Evolutionary conservation across 2,888 invertebrate genomes (phyloP).

Genomic region (Drosophila anomalipes): DNA sequence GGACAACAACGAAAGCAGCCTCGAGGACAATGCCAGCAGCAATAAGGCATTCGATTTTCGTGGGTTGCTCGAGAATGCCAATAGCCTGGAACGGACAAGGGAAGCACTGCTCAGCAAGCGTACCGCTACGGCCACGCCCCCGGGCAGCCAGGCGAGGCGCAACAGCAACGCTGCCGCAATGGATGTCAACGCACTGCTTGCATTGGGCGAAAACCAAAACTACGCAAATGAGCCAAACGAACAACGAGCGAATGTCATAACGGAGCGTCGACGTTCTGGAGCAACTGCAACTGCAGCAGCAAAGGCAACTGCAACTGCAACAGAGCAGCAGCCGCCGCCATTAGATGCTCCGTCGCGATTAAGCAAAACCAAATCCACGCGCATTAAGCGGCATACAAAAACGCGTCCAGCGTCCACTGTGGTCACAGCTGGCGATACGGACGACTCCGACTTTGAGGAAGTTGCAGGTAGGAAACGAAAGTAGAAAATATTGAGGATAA

Average conservation of each 20-base stretch:
- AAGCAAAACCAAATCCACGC: constrained; percentile 80
- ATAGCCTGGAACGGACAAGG: constrained; percentile 88
- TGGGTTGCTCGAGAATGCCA: constrained; percentile 88
- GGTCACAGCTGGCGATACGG: constrained; percentile 84
- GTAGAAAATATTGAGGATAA: constrained; percentile 53
- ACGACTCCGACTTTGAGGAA: constrained; percentile 91
- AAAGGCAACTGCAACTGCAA: constrained; percentile 1
- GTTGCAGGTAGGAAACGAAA: constrained; percentile 87
- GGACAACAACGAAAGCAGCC: constrained; percentile 77
- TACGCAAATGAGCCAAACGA: constrained; percentile 61
- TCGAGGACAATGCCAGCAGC: constrained; percentile 60
- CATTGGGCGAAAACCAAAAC: constrained; percentile 87
- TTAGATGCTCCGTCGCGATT: constrained; percentile 71
- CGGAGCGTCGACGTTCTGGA: constrained; percentile 27
- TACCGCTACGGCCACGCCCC: constrained; percentile 44
- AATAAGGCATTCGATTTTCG: constrained; percentile 78
- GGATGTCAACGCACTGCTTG: constrained; percentile 88
- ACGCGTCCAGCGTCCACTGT: constrained; percentile 80
- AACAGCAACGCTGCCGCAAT: constrained; percentile 73
- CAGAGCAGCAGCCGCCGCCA: constrained; percentile 60
- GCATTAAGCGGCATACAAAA: constrained; percentile 81
- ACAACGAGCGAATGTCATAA: not conserved
- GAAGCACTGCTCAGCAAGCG: constrained; percentile 81
- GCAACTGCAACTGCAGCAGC: not conserved
- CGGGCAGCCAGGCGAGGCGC: constrained; percentile 16